Evolutionary conservation across 2,797 vertebrate genomes (phyloP), one percentile per base, ranked within the genome.

Genomic region (Rhinatrema bivittatum): DNA sequence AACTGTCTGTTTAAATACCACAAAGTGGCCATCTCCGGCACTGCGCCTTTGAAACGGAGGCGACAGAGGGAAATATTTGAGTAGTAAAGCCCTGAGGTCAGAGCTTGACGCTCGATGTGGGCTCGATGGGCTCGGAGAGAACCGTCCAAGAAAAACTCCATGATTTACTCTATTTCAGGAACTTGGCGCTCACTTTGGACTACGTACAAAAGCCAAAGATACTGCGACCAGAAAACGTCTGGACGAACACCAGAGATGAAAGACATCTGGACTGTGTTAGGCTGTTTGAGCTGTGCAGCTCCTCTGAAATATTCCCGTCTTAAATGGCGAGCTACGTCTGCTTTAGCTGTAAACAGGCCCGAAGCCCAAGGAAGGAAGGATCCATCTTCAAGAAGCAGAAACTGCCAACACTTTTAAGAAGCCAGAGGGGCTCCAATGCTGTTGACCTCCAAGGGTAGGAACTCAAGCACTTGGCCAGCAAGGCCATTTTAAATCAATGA

Each of bases 141-240:
- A 66, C 64, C n/a, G 9, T 82, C 79, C 76, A 84, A 81, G 66
- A 84, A 79, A 76, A 85, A 78, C 69, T 78, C 46, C 2, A 75
- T 76, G 72, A 68, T 69, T 82, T 78, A 76, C 74, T 81, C 80
- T 77, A 72, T 72, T 81, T 79, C 73, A 75, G 78, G 74, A n/a
- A 79, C 70, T 81, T 81, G 77, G 81, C 76, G 74, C 60, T 65
- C 48, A 70, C 38, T 17, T 26, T 69, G 66, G 59, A 62, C 11
- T 5, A 16, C 25, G 42, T 65, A 82, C 76, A 81, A 78, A 70
- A n/a, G 72, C 68, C 48, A 55, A 69, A 49, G 52, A 74, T 46
- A 40, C 58, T 29, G 54, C 31, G 62, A 72, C 74, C 55, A 48
- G 65, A 72, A 76, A 73, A 74, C 41, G n/a, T 41, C 55, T 75